phyloP scores from a whole-genome alignment of 2,888 invertebrate species.

The Drosophila borealis region DNA sequence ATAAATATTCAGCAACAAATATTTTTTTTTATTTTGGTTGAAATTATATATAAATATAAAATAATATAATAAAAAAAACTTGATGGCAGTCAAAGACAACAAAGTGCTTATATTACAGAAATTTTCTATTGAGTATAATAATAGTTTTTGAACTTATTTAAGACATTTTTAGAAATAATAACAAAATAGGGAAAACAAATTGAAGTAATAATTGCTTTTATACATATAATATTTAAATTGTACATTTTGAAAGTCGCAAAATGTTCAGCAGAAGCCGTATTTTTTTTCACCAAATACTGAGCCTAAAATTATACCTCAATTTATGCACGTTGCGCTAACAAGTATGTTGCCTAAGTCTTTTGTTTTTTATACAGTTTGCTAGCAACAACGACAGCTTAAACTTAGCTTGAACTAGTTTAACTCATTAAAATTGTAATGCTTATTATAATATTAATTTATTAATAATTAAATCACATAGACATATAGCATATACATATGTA shows the following conservation, averaged over 20 bases:
- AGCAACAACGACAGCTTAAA: neutral
- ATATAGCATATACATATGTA: slow-evolving; percentile 1
- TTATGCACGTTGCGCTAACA: neutral
- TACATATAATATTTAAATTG: neutral
- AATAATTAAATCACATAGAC: slow-evolving; percentile 32
- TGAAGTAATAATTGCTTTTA: neutral
- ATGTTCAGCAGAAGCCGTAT: neutral
- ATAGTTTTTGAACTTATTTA: too few relatives aligned
- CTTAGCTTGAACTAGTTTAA: neutral
- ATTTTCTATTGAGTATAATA: too few relatives aligned
- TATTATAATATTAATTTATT: neutral
- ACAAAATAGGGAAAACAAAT: neutral
- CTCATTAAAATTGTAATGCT: neutral
- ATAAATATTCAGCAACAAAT: too few relatives aligned
- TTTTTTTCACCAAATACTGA: too few relatives aligned
- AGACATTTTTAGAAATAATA: too few relatives aligned
- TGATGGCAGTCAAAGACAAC: too few relatives aligned
- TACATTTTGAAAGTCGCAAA: too few relatives aligned
- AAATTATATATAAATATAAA: neutral
- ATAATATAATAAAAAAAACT: neutral
- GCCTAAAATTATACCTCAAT: slow-evolving; percentile 42
- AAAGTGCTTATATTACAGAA: too few relatives aligned
- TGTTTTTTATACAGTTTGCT: slow-evolving; percentile 29
- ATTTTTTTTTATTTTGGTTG: too few relatives aligned
- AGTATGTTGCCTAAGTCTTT: slow-evolving; percentile 70